Evolutionary conservation across 2,888 invertebrate species (phyloP), one percentile per base, ranked within the genome.

Genomic region (Dicycla oo): DNA sequence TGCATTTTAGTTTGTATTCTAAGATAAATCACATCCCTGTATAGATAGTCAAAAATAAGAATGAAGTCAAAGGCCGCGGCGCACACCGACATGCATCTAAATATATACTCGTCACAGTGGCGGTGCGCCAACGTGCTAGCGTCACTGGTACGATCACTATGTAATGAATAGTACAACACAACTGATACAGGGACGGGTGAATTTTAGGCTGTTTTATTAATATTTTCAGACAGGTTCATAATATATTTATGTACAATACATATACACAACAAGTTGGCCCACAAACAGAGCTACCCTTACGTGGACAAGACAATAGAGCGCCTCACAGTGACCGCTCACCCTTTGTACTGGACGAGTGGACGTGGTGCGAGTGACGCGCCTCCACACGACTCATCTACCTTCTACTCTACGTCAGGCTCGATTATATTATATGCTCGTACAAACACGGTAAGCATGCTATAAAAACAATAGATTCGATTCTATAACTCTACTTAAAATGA

Each of bases 401-500:
- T 10, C 40, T 51, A 20, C 54, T 58, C 30, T 8, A n/a, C 51
- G 57, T 38, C 62, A 45, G 47, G 30, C 56, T 43, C 43, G n/a
- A 38, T 18, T 43, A 62, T 18, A 69, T 45, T 38, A n/a, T 18
- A 57, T 38, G 53, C 51, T 70, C 53, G 13, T 56, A 45, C 61
- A 60, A 65, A 73, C 47, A 63, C 30, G 75, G 49, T 69, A 45
- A 54, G 51, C 51, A 65, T 66, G 61, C 58, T 56, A 77, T 53
- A 73, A 56, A 74, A 65, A 76, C 51, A 75, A 82, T 82, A 81
- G 45, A 79, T 72, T 47, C 53, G 53, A 74, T 73, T 73, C 73
- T 75, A 80, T 73, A 82, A 75, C 64, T 61, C 86, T 85, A 87
- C 74, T 69, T 81, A 84, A 78, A 84, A 83, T 84, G 78, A 87